A percentile compares a stretch with the other conserved stretches of the same genome.
These are phyloP conservation scores for Drosophila prostipennis DNA, from an alignment of 2,888 invertebrate species.

Conservation along the genomic window DNA sequence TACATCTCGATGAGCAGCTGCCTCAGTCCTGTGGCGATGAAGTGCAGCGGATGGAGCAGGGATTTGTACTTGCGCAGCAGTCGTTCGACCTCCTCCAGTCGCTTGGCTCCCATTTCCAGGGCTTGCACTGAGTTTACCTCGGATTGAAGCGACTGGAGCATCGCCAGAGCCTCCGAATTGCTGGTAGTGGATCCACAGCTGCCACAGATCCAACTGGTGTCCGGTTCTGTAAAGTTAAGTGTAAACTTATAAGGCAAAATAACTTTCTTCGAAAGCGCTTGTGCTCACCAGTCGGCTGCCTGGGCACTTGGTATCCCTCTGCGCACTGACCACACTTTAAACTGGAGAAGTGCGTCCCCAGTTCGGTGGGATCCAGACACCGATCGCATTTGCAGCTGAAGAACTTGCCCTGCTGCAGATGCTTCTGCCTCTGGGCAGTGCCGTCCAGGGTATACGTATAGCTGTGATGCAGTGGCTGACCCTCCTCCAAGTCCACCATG, in stretches of 20 bases:
- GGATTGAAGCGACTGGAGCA: slow-evolving; percentile 87
- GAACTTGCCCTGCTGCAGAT: slow-evolving; percentile 90
- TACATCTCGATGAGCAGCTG: slow-evolving; percentile 91
- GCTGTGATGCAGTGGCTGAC: slow-evolving; percentile 88
- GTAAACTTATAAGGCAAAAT: too few relatives aligned
- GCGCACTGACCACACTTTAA: slow-evolving; percentile 92
- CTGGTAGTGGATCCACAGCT: slow-evolving; percentile 88
- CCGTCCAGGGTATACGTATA: slow-evolving; percentile 91
- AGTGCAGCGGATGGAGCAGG: slow-evolving; percentile 91
- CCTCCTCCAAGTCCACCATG: slow-evolving; percentile 87
- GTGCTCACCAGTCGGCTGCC: slow-evolving; percentile 88
- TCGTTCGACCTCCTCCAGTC: slow-evolving; percentile 88
- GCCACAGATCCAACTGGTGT: slow-evolving; percentile 81
- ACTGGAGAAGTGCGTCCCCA: slow-evolving; percentile 91
- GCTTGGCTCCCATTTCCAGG: slow-evolving; percentile 86
- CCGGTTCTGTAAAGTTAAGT: slow-evolving; percentile 51
- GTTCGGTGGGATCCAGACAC: slow-evolving; percentile 91
- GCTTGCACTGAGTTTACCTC: slow-evolving; percentile 88
- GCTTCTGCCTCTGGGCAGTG: slow-evolving; percentile 89
- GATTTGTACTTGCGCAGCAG: slow-evolving; percentile 87
- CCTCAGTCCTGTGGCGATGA: slow-evolving; percentile 88
- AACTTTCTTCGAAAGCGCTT: not conserved
- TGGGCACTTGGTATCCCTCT: slow-evolving; percentile 88
- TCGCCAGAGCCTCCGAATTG: slow-evolving; percentile 87
- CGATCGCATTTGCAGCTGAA: slow-evolving; percentile 91